Base-by-base conservation (phyloP, 35 echinoderm and acorn worm species). In the Nesometra sesokonis region DNA sequence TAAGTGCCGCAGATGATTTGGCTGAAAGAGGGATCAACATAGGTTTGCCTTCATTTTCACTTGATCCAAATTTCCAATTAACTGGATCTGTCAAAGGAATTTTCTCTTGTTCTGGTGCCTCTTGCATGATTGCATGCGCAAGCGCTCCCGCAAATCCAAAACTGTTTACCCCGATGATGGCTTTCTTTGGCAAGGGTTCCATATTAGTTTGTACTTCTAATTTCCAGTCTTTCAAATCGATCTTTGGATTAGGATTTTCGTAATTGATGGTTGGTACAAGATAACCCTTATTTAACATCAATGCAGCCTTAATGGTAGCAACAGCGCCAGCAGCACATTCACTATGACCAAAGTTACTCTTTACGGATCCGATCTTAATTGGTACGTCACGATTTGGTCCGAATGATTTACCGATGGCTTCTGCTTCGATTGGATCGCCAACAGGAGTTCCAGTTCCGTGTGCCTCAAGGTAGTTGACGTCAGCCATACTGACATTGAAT, bases 291-390 rank as follows among this genome's bases (percentile, higher is more conserved):
- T 93, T 57, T 85, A 97, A 83, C 95, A 97, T 97, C 17, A 97
- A 82, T 29, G 95, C 92, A 19, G 93, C 92, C 78, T 97, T 97
- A 23, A 97, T 97, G 19, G 89, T 86, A 29, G 95, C 83, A 32
- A 85, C 90, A 0, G 91, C 88, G 29, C 95, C 95, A 9, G 95
- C 87, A 5, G 95, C 87, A 32, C 87, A 88, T 87, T 97, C 95
- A 17, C 84, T 94, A 82, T 97, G 95, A 33, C 95, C 95, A 88
- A 97, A 97, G 80, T 97, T 97, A 21, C 95, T 90, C 87, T 97
- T 97, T 0, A 93, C 88, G 2, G 95, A 97, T 30, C 95, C 95
- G 46, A 97, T 90, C 79, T 94, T 93, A 0, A 97, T 77, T 77
- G 89, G 87, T 43, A 32, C 37, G 17, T 89, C 35, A 9, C 87